Conservation (phyloP, 2,888 invertebrate species). For the Sphaerophoria taeniata region DNA sequence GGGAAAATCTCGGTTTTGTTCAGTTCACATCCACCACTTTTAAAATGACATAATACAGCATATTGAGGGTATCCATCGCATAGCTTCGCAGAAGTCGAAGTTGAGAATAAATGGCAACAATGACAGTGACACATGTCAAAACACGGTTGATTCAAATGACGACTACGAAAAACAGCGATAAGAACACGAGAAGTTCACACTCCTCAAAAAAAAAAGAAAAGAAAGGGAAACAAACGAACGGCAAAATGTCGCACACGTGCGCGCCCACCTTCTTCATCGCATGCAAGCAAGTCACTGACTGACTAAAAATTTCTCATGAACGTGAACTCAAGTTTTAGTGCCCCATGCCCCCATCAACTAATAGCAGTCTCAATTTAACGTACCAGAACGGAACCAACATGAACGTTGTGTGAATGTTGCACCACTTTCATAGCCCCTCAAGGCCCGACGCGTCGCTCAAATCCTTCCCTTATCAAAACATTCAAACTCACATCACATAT, state of each 20-base stretch:
- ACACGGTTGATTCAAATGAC: constrained; percentile 24
- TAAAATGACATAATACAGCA: background rate
- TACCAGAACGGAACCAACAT: background rate
- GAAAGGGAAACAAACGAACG: background rate
- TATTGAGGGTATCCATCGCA: constrained; percentile 15
- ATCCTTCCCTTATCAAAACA: constrained; percentile 20
- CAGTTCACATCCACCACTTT: constrained; percentile 14
- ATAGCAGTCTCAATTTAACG: constrained; percentile 20
- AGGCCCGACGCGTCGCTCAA: background rate
- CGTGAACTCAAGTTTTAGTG: constrained; percentile 46
- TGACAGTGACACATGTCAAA: constrained; percentile 64
- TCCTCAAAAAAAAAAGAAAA: background rate
- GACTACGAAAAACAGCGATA: background rate
- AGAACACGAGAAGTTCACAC: constrained; percentile 14
- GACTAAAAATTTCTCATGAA: constrained; percentile 57
- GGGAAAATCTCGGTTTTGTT: constrained; percentile 31
- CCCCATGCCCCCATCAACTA: constrained; percentile 15
- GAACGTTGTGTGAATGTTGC: constrained; percentile 42
- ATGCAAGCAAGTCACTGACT: constrained; percentile 68
- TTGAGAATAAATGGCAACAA: constrained; percentile 45
- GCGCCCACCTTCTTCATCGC: background rate
- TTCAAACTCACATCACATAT: constrained; percentile 12
- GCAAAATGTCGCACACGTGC: constrained; percentile 20
- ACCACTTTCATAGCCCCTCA: constrained; percentile 41
- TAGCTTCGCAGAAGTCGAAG: constrained; percentile 2